Evolutionary conservation across 1,140 invertebrate species (phyloP), one percentile per base, ranked within the genome.

Genomic region (Steinernema khuongi): DNA sequence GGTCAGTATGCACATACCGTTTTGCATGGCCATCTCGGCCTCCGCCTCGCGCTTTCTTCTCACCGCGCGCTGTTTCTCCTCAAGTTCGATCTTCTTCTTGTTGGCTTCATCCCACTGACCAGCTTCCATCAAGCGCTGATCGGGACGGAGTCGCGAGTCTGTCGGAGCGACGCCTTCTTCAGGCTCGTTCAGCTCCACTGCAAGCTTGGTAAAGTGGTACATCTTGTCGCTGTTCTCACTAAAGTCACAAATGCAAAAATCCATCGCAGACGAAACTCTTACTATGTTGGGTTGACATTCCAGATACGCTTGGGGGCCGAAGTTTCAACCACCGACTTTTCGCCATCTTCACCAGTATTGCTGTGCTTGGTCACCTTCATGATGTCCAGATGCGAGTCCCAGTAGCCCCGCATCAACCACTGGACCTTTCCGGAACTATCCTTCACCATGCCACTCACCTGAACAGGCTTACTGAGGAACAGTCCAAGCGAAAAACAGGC

Each of bases 101-200:
- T 99, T 99, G 31, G 96, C 96, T 80, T 95, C 93, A 81, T 99
- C 94, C 95, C 96, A 99, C 7, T 88, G 83, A 4, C 94, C 94
- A 72, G 94, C 89, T 87, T 99, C 97, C 96, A 99, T 99, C 60
- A 97, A 89, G 67, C 94, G 90, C 87, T 98, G 96, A 89, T 99
- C 96, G 50, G 96, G 95, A 74, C 96, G 89, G 22, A 89, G 86
- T n/a, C 96, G 90, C n/a, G 91, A 92, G 88, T 99, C 97, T 0
- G 96, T 98, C 18, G 96, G 95, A 31, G 95, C 94, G 30, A 98
- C 90, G 41, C 90, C 91, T 2, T 92, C 90, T 88, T 99, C 96
- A 11, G 89, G 88, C 86, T 99, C 96, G 86, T 99, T 99, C 68
- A 99, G 87, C 88, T 99, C 94, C 85, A 94, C 92, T n/a, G 96